These are phyloP conservation scores for Cremastinae sp. DNA, from an alignment of 2,888 invertebrate species.

Conservation along the genomic window DNA sequence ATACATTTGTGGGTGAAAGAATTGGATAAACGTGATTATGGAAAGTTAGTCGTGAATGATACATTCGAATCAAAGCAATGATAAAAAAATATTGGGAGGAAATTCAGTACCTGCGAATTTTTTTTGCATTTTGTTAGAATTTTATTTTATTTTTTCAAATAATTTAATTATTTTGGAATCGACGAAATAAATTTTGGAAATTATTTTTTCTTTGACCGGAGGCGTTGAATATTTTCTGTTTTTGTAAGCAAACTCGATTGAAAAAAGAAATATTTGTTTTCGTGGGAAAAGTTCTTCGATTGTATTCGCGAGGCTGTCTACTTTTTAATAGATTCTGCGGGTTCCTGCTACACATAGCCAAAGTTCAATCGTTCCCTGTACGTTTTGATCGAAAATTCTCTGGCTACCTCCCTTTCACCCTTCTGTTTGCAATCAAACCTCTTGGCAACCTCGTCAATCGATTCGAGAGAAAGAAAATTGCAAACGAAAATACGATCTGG, in stretches of 20 bases:
- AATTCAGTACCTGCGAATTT: no score
- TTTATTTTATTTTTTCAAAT: not conserved
- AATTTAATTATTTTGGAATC: no score
- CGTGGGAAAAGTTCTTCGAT: conserved; percentile 8
- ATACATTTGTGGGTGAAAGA: no score
- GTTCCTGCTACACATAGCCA: not conserved
- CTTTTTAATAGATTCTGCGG: conserved; percentile 43
- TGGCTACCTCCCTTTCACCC: no score
- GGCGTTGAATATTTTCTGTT: not conserved
- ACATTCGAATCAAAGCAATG: no score
- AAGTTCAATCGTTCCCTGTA: conserved; percentile 7
- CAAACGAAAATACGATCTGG: not conserved
- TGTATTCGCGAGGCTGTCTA: conserved; percentile 4
- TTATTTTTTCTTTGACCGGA: no score
- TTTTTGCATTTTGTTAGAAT: not conserved
- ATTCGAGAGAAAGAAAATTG: conserved; percentile 8
- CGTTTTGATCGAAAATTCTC: conserved; percentile 29
- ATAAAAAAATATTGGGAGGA: no score
- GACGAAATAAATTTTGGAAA: no score
- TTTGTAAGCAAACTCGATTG: not conserved
- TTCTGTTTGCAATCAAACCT: conserved; percentile 10
- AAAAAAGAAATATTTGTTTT: conserved; percentile 16
- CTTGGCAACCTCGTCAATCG: conserved; percentile 4
- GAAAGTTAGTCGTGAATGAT: no score
- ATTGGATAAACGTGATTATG: no score